Evolutionary conservation across 2,888 invertebrate genomes (phyloP).

Genomic region (Standfussiana lucernea): DNA sequence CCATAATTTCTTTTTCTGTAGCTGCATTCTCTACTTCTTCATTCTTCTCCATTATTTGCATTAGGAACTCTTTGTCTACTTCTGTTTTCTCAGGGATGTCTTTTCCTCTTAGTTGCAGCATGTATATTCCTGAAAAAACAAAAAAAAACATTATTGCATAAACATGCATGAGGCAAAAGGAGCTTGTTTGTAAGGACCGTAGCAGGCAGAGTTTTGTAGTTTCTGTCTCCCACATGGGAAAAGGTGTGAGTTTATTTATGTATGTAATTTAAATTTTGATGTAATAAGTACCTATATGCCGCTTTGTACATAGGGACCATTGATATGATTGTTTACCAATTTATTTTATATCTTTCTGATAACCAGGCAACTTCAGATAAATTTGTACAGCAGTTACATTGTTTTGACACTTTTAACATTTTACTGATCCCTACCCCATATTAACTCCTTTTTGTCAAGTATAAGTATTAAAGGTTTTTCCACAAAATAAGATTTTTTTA

Average conservation of each 20-base stretch:
- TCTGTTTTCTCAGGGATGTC: conserved; percentile 92
- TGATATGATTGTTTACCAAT: not conserved
- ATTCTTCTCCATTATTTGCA: conserved; percentile 97
- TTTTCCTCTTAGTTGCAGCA: conserved; percentile 93
- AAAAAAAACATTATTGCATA: not conserved
- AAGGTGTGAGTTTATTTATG: not conserved
- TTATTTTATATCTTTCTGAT: not conserved
- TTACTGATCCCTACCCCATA: not conserved
- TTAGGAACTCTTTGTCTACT: conserved; percentile 93
- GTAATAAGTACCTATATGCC: too few species aligned
- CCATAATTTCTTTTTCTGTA: conserved; percentile 90
- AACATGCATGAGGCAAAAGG: too few species aligned
- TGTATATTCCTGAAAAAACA: conserved; percentile 92
- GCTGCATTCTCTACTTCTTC: conserved; percentile 94
- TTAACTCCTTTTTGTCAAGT: not conserved
- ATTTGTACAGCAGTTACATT: not conserved
- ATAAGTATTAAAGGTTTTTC: too few species aligned
- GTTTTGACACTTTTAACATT: not conserved
- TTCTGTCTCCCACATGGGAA: too few species aligned
- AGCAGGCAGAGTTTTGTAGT: not conserved
- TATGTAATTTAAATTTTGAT: not conserved
- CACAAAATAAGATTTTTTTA: too few species aligned
- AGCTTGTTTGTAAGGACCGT: not conserved
- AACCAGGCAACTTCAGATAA: not conserved
- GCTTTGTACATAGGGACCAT: too few species aligned